Base-by-base conservation (phyloP, 2,888 invertebrate species). In the Seira ritae region DNA sequence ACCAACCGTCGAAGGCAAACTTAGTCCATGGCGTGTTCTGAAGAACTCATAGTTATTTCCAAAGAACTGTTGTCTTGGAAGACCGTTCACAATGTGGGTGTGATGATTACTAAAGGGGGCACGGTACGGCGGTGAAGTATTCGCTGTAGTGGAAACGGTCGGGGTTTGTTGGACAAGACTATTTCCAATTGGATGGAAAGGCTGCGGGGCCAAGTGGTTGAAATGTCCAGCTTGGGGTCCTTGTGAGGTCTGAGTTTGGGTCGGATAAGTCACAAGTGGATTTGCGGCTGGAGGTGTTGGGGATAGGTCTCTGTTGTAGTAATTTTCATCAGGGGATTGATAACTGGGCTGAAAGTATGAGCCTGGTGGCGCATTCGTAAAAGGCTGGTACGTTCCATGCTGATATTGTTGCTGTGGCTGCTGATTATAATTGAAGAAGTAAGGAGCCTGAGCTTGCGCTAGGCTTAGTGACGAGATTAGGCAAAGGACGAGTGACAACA, bases 21-120 rank as follows among this genome's bases (percentile, higher is more conserved):
- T 24, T 15, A 80, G 70, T 8, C 80, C 80, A 80, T 82, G 81
- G 22, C 76, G 65, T 2, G 76, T 42, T 20, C 81, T 65, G 20
- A 82, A 82, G 19, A 82, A 82, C 0, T 42, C 81, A 65, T 82
- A 82, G 67, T 82, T 82, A 20, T 82, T 82, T n/a, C 81, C 81
- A 76, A 82, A 82, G 31, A 82, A 82, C 31, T 82, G 81, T 42
- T 72, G 71, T 6, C 72, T 65, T 4, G 81, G 81, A 0, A 82
- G 68, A 4, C 81, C 81, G 67, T 82, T 76, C 24, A 82, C 81
- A 42, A 82, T 72, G 31, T 81, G 81, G 12, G 81, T 76, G 42
- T 82, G 81, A 60, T 82, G 81, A 22, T 82, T 76, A 15, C 23
- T 22, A 42, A 82, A 31, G 0, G 75, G 75, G 0, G 8, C 8